A percentile compares a stretch with the other conserved stretches of the same genome.
These are phyloP conservation scores for Bombus polaris DNA, from an alignment of 1,140 invertebrate species.

Conservation along the genomic window DNA sequence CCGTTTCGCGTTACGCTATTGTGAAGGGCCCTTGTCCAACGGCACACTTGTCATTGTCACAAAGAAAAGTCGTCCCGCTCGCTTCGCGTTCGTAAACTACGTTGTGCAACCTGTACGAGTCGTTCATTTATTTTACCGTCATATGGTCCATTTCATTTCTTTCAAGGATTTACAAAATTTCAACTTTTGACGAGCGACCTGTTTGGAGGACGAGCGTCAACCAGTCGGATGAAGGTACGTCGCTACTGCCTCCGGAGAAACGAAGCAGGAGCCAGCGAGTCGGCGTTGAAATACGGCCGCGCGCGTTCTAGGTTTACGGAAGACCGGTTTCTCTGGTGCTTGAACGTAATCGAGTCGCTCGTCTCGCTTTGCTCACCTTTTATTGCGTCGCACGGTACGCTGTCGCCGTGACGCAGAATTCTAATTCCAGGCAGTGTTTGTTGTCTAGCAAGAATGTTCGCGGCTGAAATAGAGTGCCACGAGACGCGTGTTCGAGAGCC, in stretches of 20 bases:
- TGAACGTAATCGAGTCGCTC: conserved; percentile 31
- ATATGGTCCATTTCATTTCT: background rate
- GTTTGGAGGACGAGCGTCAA: background rate
- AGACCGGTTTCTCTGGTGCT: conserved; percentile 25
- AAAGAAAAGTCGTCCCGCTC: conserved; percentile 65
- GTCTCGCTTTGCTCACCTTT: conserved; percentile 38
- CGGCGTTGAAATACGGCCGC: conserved; percentile 6
- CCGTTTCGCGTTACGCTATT: conserved; percentile 74
- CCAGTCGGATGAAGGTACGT: background rate
- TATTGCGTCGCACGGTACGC: conserved; percentile 21
- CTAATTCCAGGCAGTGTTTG: conserved; percentile 9
- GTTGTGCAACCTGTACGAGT: conserved; percentile 64
- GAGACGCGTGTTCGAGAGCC: background rate
- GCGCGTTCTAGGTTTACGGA: conserved; percentile 41
- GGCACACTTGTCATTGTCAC: conserved; percentile 68
- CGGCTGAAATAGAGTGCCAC: background rate
- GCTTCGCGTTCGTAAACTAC: conserved; percentile 52
- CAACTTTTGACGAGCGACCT: background rate
- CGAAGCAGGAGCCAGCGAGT: background rate
- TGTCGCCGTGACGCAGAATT: conserved; percentile 15
- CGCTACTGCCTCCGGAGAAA: background rate
- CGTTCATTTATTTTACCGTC: conserved; percentile 25
- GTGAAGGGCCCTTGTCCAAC: conserved; percentile 59
- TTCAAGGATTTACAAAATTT: background rate
- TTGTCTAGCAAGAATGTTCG: background rate